Evolutionary conservation across 2,888 invertebrate species (phyloP), one percentile per base, ranked within the genome.

Genomic region (Sinodicranocentrus sp.): DNA sequence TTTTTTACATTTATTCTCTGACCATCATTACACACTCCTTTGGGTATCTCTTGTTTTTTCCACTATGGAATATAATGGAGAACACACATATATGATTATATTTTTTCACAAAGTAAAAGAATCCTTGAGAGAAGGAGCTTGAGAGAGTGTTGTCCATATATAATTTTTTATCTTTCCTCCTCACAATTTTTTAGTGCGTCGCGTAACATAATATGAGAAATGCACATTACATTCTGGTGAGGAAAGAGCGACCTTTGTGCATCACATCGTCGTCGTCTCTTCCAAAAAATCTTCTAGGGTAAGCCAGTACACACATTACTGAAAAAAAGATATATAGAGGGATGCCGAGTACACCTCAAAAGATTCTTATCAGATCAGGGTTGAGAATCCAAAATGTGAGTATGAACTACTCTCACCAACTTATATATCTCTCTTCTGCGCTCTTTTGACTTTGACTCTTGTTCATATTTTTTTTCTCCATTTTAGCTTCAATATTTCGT

Each of bases 211-310:
- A 19, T 6, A 39, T 25, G 59, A 59, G 39, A 3, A 33, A 33
- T 44, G 48, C 52, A 52, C 52, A 28, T 71, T 57, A 71, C 48
- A 19, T 70, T 70, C 33, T 63, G 33, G 44, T 17, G 33, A 63
- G 79, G 71, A 80, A 72, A 28, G 59, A 68, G 80, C 80, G 80
- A 82, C 80, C 80, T 82, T 82, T 82, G 80, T 82, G 73, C 80
- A 82, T 57, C 52, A 70, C 71, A 61, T 71, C 79, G 70, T 25
- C 26, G 61, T 63, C 44, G 57, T 33, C 48, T 71, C 57, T 54
- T 72, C 65, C 63, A 17, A 71, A 80, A 79, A 57, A 17, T 33
- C 63, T 65, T 72, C 63, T 72, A n/a, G n/a, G n/a, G n/a, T n/a
- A n/a, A n/a, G n/a, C n/a, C n/a, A n/a, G n/a, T n/a, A n/a, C n/a